Evolutionary conservation across 2,797 vertebrate genomes (phyloP).

Genomic region (Agapornis canus): DNA sequence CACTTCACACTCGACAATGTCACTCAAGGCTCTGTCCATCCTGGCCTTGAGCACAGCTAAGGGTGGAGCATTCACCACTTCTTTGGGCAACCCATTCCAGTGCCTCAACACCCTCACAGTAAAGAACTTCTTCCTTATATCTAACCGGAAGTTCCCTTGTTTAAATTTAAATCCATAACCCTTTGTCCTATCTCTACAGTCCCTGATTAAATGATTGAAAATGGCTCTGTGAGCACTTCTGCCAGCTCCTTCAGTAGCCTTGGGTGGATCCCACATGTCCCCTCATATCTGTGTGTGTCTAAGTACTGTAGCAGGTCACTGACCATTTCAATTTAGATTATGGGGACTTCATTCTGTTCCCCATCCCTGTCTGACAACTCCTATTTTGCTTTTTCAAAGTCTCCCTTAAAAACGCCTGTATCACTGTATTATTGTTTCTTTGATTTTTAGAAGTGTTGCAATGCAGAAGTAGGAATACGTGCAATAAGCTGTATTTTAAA

Average conservation of each 20-base stretch:
- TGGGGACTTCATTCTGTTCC: background rate
- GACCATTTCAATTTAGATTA: background rate
- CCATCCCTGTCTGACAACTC: background rate
- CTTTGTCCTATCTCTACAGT: background rate
- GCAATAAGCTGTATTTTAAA: slow-evolving; percentile 44
- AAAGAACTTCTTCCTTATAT: background rate
- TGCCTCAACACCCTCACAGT: background rate
- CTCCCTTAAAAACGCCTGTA: background rate
- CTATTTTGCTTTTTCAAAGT: background rate
- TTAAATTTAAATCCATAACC: background rate
- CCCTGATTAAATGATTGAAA: background rate
- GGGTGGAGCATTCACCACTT: background rate
- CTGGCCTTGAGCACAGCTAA: background rate
- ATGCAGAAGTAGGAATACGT: background rate
- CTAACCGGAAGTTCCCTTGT: background rate
- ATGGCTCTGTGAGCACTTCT: background rate
- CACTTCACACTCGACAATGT: background rate
- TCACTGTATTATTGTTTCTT: background rate
- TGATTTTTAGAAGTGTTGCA: slow-evolving; percentile 29
- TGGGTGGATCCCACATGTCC: background rate
- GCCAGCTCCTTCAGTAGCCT: background rate
- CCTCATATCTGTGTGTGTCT: background rate
- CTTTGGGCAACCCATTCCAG: background rate
- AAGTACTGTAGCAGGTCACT: background rate
- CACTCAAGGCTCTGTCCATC: background rate